Conservation (phyloP, 2,888 invertebrate species). For the Sinodicranocentrus sp. region DNA sequence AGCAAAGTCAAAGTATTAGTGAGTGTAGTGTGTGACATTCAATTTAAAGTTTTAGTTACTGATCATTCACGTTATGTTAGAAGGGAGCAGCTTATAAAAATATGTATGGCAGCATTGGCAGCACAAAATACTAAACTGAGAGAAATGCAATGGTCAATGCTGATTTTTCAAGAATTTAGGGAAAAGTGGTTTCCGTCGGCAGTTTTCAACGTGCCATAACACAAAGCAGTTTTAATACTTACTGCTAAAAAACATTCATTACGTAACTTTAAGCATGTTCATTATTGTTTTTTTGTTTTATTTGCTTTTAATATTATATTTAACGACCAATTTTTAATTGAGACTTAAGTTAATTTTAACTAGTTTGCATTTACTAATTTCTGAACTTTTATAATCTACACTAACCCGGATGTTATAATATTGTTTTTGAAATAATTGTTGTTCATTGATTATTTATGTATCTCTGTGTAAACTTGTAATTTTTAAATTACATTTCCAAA, state of each 20-base stretch:
- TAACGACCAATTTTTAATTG: conserved; percentile 21
- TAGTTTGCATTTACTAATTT: conserved; percentile 20
- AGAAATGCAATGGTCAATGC: conserved; percentile 52
- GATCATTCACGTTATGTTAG: not conserved
- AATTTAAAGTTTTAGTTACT: conserved; percentile 10
- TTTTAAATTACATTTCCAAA: not conserved
- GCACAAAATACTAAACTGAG: conserved; percentile 30
- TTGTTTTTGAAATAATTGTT: not conserved
- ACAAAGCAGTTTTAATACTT: conserved; percentile 3
- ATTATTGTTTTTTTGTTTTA: conserved; percentile 30
- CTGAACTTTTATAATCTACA: not conserved
- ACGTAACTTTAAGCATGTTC: not conserved
- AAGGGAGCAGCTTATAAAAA: conserved; percentile 47
- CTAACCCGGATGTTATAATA: not conserved
- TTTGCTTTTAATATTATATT: conserved; percentile 20
- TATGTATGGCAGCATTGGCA: conserved; percentile 54
- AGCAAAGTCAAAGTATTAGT: conserved; percentile 39
- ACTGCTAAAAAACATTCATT: conserved; percentile 1
- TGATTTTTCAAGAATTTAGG: conserved; percentile 12
- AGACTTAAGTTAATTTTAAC: not conserved
- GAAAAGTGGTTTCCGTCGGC: conserved; percentile 27
- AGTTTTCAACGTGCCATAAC: conserved; percentile 42
- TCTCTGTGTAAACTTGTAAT: not conserved
- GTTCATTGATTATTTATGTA: not conserved
- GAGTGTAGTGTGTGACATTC: conserved; percentile 25